Evolutionary conservation across 2,797 vertebrate genomes (phyloP).

Genomic region (Pseudochirops corinnae): DNA sequence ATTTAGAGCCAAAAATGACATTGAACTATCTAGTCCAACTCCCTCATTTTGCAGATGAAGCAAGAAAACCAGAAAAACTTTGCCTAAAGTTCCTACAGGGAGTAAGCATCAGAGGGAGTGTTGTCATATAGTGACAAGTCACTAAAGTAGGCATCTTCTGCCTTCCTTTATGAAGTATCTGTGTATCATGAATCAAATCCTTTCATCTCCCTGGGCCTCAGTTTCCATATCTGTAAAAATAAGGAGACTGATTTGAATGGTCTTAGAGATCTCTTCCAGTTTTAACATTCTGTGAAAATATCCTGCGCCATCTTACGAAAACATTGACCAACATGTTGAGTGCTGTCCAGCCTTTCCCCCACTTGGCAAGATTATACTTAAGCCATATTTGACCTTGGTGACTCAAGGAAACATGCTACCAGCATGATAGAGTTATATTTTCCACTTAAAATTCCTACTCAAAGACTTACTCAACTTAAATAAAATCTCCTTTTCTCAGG

Average conservation of each 20-base stretch:
- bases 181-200: background rate
- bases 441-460: slow-evolving; percentile 15
- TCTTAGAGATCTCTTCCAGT: background rate
- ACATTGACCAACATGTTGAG: background rate
- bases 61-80: background rate
- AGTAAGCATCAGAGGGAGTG: background rate
- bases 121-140: background rate
- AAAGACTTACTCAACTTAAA: slow-evolving; percentile 1
- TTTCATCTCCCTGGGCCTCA: background rate
- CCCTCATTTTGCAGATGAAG: background rate
- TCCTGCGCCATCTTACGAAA: slow-evolving; percentile 1
- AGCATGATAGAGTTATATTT: slow-evolving; percentile 23
- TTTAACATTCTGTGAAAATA: slow-evolving; percentile 22
- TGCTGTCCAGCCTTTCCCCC: slow-evolving; percentile 11
- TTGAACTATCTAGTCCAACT: background rate
- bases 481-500: background rate
- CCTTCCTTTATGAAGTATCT: background rate
- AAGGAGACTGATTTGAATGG: background rate
- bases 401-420: background rate
- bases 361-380: slow-evolving; percentile 35
- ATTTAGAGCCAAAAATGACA: background rate
- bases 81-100: background rate
- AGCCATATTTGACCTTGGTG: slow-evolving; percentile 22
- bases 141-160: background rate
- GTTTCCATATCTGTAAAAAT: slow-evolving; percentile 43